These are phyloP conservation scores for Pollimyrus isidori DNA, from an alignment of 2,113 vertebrate species.

Conservation along the genomic window DNA sequence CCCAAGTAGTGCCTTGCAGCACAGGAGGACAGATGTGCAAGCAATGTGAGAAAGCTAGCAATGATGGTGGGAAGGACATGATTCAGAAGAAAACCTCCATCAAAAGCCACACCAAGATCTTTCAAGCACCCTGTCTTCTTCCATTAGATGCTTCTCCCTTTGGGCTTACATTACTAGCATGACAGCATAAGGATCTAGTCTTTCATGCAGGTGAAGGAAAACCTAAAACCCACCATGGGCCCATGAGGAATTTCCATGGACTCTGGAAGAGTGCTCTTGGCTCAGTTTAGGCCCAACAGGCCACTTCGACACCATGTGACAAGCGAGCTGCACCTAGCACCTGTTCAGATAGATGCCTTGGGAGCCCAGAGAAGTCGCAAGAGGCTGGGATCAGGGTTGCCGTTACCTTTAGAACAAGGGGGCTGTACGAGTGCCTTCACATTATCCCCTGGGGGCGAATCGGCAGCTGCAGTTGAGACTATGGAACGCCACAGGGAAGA, in stretches of 20 bases:
- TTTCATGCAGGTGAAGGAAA: background rate
- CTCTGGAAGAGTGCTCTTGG: background rate
- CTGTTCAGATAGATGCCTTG: background rate
- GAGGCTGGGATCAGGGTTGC: background rate
- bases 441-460: constrained; percentile 2
- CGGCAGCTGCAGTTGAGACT: background rate
- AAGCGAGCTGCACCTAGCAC: background rate
- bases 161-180: background rate
- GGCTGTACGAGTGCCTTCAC: background rate
- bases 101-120: background rate
- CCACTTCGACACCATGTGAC: background rate
- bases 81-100: background rate
- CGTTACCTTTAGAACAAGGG: constrained; percentile 12
- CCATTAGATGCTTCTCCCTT: background rate
- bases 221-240: background rate
- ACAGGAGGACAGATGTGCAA: background rate
- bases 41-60: background rate
- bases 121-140: background rate
- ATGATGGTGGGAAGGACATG: background rate
- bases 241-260: background rate
- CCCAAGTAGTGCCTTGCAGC: background rate
- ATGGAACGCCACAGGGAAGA: background rate
- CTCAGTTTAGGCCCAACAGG: background rate
- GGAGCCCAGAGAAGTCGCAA: background rate
- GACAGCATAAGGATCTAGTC: background rate